Evolutionary conservation across 2,888 invertebrate species (phyloP), one percentile per base, ranked within the genome.

Genomic region (Bedellia somnulentella): DNA sequence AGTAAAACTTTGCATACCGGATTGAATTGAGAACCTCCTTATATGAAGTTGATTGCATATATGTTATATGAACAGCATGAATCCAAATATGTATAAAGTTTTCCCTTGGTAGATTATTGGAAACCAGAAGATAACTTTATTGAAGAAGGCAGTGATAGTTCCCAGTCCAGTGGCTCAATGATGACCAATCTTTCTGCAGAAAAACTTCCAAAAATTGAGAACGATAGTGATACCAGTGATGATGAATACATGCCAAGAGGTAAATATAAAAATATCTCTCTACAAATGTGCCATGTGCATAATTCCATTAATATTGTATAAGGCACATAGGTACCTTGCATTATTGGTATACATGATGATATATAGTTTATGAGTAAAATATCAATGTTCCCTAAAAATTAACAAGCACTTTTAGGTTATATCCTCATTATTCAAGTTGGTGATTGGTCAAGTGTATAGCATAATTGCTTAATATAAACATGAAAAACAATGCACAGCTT

Each of bases 211-310:
- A 50, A 52, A 27, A 46, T 71, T 33, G 59, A 63, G 33, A 62
- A 59, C 32, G 53, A 55, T 21, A 57, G 73, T 33, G 73, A 75
- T 39, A 67, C 70, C 28, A 73, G 73, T 59, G 73, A 64, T 48
- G 71, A 75, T 52, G 73, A 75, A 54, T 75, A 75, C 42, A 70
- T 70, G 44, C 75, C 73, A 33, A 43, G 57, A 49, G 59, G 70
- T 61, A 52, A 44, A 46, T 17, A 16, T 2, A 44, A 14, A 18
- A 27, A 3, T 24, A 12, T 4, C 24, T 14, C 4, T 4, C 15
- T 24, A 15, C 6, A 5, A 10, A 11, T n/a, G 15, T 10, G 6
- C 13, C 12, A 11, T 28, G 12, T 28, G 11, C 10, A 12, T 3
- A 12, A 14, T 23, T 12, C 9, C 24, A 15, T n/a, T n/a, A n/a